Evolutionary conservation across 2,113 vertebrate species (phyloP).

Genomic region (Stigmatopora argus): DNA sequence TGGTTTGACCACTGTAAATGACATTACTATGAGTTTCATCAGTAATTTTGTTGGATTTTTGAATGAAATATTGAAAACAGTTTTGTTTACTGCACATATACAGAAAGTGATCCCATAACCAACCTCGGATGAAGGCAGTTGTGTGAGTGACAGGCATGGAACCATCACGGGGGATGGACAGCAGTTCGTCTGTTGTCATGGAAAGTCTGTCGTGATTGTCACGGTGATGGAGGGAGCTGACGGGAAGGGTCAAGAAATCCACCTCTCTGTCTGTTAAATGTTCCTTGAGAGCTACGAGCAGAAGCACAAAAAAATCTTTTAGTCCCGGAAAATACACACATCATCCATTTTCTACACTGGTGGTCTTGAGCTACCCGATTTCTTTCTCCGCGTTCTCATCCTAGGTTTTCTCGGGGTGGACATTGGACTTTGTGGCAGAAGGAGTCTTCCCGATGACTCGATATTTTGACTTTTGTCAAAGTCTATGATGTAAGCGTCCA

Average conservation of each 20-base stretch:
- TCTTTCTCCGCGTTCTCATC: conserved; percentile 45
- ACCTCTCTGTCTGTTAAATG: conserved; percentile 63
- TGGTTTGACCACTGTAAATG: not conserved
- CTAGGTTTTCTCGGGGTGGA: conserved; percentile 5
- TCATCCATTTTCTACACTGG: not conserved
- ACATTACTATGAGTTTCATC: not conserved
- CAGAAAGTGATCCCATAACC: conserved; percentile 23
- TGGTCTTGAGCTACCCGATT: conserved; percentile 53
- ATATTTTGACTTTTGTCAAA: conserved; percentile 66
- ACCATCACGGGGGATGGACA: conserved; percentile 77
- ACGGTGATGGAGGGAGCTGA: conserved; percentile 42
- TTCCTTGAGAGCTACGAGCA: conserved; percentile 58
- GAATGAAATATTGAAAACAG: too few relatives aligned
- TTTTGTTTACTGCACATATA: not conserved
- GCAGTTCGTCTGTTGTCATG: conserved; percentile 82
- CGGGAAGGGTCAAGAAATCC: conserved; percentile 60
- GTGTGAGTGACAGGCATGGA: conserved; percentile 68
- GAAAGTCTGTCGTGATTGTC: conserved; percentile 71
- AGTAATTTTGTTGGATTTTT: not conserved
- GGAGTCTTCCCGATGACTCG: conserved; percentile 42
- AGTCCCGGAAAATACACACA: not conserved
- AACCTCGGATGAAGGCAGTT: conserved; percentile 44
- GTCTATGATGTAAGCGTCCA: conserved; percentile 86
- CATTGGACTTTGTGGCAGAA: conserved; percentile 10
- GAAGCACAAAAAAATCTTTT: not conserved